Conservation (phyloP, 35 echinoderm and acorn worm species). For the Acanthaster planci region DNA sequence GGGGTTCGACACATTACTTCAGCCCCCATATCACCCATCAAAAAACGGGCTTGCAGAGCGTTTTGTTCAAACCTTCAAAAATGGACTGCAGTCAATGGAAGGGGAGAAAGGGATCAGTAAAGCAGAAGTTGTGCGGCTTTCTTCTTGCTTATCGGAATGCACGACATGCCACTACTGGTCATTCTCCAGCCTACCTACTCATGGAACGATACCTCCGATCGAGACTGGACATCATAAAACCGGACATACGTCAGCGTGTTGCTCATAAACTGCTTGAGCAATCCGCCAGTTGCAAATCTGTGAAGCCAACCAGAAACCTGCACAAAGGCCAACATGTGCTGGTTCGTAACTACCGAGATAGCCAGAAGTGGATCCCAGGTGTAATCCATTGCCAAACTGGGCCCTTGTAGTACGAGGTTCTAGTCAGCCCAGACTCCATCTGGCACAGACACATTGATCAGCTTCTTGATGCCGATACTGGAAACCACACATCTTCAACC, state of each 20-base stretch:
- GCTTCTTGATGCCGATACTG: background rate
- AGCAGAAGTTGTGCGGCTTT: slow-evolving; percentile 10
- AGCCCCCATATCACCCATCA: slow-evolving; percentile 45
- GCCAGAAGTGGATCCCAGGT: slow-evolving; percentile 34
- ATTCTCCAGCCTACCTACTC: slow-evolving; percentile 22
- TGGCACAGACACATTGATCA: slow-evolving; percentile 18
- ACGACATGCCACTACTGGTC: slow-evolving; percentile 23
- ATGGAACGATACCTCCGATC: slow-evolving; percentile 8
- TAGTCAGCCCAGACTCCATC: slow-evolving; percentile 6
- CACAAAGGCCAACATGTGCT: background rate
- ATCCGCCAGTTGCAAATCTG: too few species aligned
- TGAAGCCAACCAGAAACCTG: background rate
- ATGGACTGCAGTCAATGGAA: slow-evolving; percentile 16
- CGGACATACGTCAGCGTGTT: too few species aligned
- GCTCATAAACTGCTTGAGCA: too few species aligned
- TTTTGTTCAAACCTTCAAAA: slow-evolving; percentile 23
- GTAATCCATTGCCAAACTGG: slow-evolving; percentile 6
- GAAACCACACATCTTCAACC: too few species aligned
- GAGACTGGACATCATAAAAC: slow-evolving; percentile 13
- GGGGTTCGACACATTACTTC: too few species aligned
- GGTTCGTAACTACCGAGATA: slow-evolving; percentile 1
- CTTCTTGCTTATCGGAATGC: slow-evolving; percentile 17
- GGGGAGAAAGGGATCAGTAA: slow-evolving; percentile 22
- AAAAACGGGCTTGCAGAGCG: slow-evolving; percentile 55
- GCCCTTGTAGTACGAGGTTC: background rate